Percentiles rank a stretch among this genome's conserved stretches.
phyloP scores from a whole-genome alignment of 2,113 vertebrate genomes.

The Fulmarus glacialis region DNA sequence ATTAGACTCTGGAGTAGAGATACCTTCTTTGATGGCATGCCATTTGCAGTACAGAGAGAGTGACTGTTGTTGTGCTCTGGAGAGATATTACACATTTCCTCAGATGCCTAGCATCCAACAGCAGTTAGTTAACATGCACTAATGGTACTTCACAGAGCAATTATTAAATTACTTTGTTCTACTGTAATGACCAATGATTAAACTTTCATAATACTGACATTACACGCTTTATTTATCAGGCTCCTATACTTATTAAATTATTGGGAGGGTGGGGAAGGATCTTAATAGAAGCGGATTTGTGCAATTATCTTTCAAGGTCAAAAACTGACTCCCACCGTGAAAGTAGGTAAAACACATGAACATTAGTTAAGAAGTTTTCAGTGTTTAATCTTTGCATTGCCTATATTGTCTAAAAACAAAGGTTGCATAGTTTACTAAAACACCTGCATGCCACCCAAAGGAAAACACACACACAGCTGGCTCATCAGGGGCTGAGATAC shows the following conservation, averaged over 20 bases:
- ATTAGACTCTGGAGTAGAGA: neutral
- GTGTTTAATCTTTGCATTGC: neutral
- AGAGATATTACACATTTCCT: neutral
- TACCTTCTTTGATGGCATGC: neutral
- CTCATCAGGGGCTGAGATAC: neutral
- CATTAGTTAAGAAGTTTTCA: neutral
- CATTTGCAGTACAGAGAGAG: neutral
- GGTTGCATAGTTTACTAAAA: neutral
- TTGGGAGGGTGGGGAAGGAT: neutral
- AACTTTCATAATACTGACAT: slow-evolving; percentile 27
- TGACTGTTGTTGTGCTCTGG: neutral
- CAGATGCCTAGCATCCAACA: neutral
- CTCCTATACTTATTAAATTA: slow-evolving; percentile 35
- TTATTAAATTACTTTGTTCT: slow-evolving; percentile 59
- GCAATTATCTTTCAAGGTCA: slow-evolving; percentile 48
- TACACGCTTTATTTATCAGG: slow-evolving; percentile 8
- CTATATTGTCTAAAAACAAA: neutral
- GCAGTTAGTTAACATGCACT: slow-evolving; percentile 5
- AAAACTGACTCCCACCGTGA: neutral
- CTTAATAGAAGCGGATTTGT: neutral
- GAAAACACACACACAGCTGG: neutral
- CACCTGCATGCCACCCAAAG: neutral
- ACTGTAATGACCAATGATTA: slow-evolving; percentile 37
- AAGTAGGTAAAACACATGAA: neutral
- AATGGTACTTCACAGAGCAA: neutral